Evolutionary conservation across 64 coral and sea anemone species (phyloP).

Genomic region (Dendrophyllia cribrosa): DNA sequence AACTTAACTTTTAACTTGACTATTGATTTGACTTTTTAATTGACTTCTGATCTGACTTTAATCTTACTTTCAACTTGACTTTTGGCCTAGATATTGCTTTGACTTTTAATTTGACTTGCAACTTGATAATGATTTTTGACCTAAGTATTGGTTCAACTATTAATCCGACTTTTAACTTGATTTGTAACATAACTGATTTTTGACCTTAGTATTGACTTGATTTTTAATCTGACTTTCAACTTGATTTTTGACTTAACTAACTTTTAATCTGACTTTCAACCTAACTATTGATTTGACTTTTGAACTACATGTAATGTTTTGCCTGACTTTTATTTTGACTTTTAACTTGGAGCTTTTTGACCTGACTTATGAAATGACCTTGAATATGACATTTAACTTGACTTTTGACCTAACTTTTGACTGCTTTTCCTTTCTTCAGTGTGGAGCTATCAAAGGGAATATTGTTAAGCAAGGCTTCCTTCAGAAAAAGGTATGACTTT

Average conservation of each 20-base stretch:
- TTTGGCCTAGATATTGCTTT: no score
- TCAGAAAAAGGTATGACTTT: conserved; percentile 85
- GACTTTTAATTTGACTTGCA: background rate
- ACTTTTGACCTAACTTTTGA: background rate
- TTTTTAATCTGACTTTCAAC: background rate
- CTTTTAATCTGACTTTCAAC: background rate
- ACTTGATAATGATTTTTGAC: background rate
- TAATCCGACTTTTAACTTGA: no score
- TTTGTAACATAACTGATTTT: no score
- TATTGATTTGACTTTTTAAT: background rate
- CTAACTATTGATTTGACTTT: background rate
- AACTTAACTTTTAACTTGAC: no score
- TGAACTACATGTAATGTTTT: no score
- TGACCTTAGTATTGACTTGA: background rate
- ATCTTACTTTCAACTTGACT: background rate
- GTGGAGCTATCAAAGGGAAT: conserved; percentile 83
- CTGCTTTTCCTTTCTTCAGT: conserved; percentile 31
- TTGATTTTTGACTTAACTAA: background rate
- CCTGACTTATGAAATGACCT: no score
- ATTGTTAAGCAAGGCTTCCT: conserved; percentile 96
- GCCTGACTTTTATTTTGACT: background rate
- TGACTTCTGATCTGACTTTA: background rate
- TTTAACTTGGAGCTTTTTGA: background rate
- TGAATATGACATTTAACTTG: background rate
- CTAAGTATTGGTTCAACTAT: no score